Percentiles rank a stretch among this genome's conserved stretches.
phyloP scores from a whole-genome alignment of 2,113 vertebrate genomes.

The Ailurus styani region DNA sequence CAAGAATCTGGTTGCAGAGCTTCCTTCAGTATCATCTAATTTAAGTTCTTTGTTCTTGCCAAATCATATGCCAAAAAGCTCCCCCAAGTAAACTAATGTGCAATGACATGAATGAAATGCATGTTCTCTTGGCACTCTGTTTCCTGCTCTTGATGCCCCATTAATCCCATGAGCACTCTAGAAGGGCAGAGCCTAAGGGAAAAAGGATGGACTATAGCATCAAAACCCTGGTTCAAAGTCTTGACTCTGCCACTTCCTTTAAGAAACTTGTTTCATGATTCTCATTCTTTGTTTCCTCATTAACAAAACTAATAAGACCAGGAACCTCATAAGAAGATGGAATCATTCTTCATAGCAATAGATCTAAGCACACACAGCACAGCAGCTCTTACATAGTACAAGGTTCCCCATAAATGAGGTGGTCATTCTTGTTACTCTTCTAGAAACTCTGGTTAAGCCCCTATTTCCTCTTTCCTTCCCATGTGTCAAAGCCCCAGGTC shows the following conservation, averaged over 20 bases:
- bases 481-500: not conserved
- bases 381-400: rapidly evolving
- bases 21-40: not conserved
- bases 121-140: rapidly evolving
- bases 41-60: not conserved
- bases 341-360: not conserved
- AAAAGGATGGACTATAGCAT: not conserved
- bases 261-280: not conserved
- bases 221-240: not conserved
- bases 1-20: not conserved
- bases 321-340: not conserved
- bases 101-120: not conserved
- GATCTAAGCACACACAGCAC: not conserved
- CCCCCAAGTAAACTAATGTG: not conserved
- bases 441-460: not conserved
- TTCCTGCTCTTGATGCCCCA: not conserved
- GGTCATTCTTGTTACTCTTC: not conserved
- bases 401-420: not conserved
- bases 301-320: not conserved
- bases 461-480: not conserved
- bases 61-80: not conserved
- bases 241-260: not conserved
- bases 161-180: not conserved
- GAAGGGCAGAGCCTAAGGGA: not conserved
- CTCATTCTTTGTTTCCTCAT: not conserved